phyloP scores from a whole-genome alignment of 1,140 invertebrate species.

The Anastrepha obliqua region DNA sequence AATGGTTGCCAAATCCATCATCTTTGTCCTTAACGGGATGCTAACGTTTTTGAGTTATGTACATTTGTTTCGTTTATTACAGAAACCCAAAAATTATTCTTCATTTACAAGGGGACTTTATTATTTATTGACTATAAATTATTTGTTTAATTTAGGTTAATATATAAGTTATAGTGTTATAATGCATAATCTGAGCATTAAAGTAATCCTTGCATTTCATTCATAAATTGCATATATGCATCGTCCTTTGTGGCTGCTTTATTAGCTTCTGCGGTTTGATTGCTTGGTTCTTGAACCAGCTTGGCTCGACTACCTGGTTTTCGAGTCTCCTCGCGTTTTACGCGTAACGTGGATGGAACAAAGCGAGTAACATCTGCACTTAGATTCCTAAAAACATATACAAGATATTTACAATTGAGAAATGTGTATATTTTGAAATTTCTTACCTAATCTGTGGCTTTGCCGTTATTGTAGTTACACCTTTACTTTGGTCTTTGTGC shows the following conservation, averaged over 20 bases:
- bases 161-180: too few species aligned
- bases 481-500: conserved; percentile 75
- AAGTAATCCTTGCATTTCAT: conserved; percentile 96
- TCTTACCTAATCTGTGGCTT: conserved; percentile 89
- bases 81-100: too few species aligned
- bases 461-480: conserved; percentile 87
- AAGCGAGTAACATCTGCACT: conserved; percentile 97
- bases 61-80: too few species aligned
- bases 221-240: conserved; percentile 98
- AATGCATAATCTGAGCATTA: conserved; percentile 72
- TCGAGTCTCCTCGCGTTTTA: conserved; percentile 88
- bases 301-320: conserved; percentile 74
- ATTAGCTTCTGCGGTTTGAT: conserved; percentile 73
- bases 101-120: too few species aligned
- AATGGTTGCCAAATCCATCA: too few species aligned
- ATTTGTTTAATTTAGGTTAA: too few species aligned
- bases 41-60: too few species aligned
- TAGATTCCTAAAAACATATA: conserved; percentile 80
- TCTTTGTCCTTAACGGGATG: too few species aligned
- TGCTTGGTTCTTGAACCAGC: conserved; percentile 72
- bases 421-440: neutral
- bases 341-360: conserved; percentile 91
- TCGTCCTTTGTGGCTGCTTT: conserved; percentile 92
- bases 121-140: too few species aligned
- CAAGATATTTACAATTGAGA: conserved; percentile 48